phyloP scores from a whole-genome alignment of 1,140 invertebrate species.

The Apocrypta bakeri region DNA sequence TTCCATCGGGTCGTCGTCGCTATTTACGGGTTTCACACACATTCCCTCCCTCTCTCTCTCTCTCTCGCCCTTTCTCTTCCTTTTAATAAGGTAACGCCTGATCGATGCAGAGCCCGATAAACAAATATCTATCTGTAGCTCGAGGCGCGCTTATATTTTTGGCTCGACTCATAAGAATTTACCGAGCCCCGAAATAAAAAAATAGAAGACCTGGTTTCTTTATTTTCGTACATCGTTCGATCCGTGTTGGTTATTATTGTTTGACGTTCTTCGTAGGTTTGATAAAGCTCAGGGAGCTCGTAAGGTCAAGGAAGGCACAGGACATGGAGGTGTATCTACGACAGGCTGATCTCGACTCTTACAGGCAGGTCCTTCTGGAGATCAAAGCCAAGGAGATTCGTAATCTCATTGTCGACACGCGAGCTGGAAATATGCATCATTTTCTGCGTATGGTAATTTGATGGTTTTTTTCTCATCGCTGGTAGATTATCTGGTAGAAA shows the following conservation, averaged over 20 bases:
- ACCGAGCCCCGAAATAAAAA: not conserved
- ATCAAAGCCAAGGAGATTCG: conserved; percentile 78
- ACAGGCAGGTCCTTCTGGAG: conserved; percentile 77
- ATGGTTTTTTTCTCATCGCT: no score
- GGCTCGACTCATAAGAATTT: conserved; percentile 4
- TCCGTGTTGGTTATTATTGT: not conserved
- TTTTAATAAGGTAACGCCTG: conserved; percentile 5
- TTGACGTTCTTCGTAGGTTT: conserved; percentile 73
- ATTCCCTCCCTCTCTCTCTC: conserved; percentile 52
- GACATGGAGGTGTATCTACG: conserved; percentile 77
- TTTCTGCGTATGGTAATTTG: conserved; percentile 78
- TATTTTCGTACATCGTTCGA: not conserved
- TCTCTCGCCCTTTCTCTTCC: conserved; percentile 39
- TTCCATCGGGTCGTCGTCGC: conserved; percentile 71
- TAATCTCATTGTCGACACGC: conserved; percentile 79
- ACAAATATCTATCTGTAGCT: conserved; percentile 7
- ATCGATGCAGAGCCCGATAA: not conserved
- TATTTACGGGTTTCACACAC: conserved; percentile 73
- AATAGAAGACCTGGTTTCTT: not conserved
- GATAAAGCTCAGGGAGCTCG: conserved; percentile 76
- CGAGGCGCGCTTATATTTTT: conserved; percentile 24
- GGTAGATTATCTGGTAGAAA: no score
- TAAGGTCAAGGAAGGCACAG: conserved; percentile 68
- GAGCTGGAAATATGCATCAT: conserved; percentile 76
- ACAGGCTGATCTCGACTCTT: conserved; percentile 76